Percentiles rank a stretch among this genome's conserved stretches.
Conservation (phyloP, 2,113 vertebrate species). For the Meleagris gallopavo region DNA sequence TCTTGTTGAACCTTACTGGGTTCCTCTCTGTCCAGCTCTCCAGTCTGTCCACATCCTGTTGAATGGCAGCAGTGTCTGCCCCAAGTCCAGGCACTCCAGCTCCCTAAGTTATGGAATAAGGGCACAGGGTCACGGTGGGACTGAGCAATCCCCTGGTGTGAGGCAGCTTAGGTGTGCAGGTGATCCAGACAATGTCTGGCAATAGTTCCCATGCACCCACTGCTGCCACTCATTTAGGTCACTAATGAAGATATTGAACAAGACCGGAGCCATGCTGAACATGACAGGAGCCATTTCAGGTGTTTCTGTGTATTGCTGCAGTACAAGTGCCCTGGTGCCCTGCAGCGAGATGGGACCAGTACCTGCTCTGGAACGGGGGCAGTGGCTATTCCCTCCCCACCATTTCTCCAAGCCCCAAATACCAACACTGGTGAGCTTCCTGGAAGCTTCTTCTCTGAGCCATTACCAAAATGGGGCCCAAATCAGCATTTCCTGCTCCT, state of each 20-base stretch:
- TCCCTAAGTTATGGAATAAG: not conserved
- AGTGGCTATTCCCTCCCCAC: not conserved
- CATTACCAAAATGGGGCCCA: not conserved
- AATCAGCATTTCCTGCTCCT: not conserved
- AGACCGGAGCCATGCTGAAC: no score
- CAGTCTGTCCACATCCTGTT: no score
- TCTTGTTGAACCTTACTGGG: no score
- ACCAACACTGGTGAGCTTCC: not conserved
- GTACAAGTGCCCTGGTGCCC: not conserved
- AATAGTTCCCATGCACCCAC: not conserved
- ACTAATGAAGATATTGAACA: no score
- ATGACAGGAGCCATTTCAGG: not conserved
- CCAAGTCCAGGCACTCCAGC: not conserved
- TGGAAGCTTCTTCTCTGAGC: rapidly evolving
- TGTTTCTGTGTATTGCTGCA: not conserved
- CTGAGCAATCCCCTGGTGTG: not conserved
- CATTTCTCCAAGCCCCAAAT: not conserved
- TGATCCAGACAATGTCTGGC: not conserved
- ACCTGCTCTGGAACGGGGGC: not conserved
- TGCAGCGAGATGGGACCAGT: not conserved
- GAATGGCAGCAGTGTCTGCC: no score
- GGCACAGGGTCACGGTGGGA: not conserved
- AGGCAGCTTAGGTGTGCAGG: not conserved
- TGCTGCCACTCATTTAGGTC: not conserved
- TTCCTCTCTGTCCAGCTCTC: no score